Conservation (phyloP, 1,140 invertebrate genomes). For the Achroia grisella region DNA sequence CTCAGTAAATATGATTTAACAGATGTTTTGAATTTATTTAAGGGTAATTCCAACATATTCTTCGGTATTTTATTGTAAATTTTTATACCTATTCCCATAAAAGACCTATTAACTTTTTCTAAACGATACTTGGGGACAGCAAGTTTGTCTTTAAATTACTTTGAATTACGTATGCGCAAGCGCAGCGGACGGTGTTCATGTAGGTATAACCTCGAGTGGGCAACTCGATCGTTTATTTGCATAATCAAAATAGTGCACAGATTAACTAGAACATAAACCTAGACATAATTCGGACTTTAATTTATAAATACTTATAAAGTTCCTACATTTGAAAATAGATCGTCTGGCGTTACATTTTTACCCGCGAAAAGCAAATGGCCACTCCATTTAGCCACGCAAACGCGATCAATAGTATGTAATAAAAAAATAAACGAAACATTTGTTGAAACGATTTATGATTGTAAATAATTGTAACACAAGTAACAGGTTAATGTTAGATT, state of each 20-base stretch:
- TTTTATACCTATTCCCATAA: no score
- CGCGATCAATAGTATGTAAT: constrained; percentile 41
- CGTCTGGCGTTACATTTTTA: constrained; percentile 12
- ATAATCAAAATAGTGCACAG: neutral
- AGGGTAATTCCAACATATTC: no score
- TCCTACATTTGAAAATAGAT: constrained; percentile 19
- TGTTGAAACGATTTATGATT: constrained; percentile 45
- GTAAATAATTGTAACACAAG: constrained; percentile 48
- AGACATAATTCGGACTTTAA: constrained; percentile 13
- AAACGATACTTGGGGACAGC: no score
- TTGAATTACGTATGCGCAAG: no score
- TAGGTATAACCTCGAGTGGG: no score
- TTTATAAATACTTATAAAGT: constrained; percentile 26
- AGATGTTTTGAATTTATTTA: no score
- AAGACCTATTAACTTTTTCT: no score
- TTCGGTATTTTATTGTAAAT: no score
- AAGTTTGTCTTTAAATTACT: no score
- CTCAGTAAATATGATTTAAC: no score
- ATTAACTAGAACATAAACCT: constrained; percentile 3
- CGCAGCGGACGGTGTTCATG: no score
- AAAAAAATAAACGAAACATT: constrained; percentile 43
- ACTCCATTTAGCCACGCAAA: neutral
- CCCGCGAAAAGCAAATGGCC: constrained; percentile 13
- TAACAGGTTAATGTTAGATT: constrained; percentile 11
- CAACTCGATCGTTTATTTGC: no score